Evolutionary conservation across 1,140 invertebrate species (phyloP).

Genomic region (Drosophila nigrodunni): DNA sequence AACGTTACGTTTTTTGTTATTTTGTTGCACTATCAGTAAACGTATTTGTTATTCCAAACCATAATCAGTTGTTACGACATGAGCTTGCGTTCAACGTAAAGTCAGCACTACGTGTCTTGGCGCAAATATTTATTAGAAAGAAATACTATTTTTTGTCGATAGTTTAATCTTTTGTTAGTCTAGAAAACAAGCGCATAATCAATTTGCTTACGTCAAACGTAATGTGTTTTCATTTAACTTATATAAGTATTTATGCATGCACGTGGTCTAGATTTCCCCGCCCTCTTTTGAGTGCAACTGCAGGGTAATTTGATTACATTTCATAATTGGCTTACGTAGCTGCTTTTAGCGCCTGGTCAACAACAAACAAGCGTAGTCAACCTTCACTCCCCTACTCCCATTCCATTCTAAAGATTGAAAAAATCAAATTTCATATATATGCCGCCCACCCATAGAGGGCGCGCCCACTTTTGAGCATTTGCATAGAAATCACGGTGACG

Average conservation of each 20-base stretch:
- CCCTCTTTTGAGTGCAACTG: neutral
- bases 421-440: constrained; percentile 68
- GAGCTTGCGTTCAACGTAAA: neutral
- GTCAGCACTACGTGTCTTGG: neutral
- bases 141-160: too few relatives aligned
- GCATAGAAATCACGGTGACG: constrained; percentile 69
- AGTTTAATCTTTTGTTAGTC: too few relatives aligned
- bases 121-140: too few relatives aligned
- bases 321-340: constrained; percentile 65
- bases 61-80: neutral
- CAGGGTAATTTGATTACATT: constrained; percentile 66
- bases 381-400: neutral
- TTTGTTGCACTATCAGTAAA: too few relatives aligned
- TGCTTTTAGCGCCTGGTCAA: constrained; percentile 12
- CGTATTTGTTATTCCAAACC: neutral
- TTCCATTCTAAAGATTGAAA: neutral
- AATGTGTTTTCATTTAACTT: neutral
- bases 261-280: neutral
- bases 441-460: neutral
- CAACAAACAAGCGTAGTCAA: neutral
- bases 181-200: neutral
- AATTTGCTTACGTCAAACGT: neutral
- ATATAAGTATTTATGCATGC: neutral
- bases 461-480: constrained; percentile 43
- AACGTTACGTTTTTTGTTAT: neutral